Evolutionary conservation across 1,140 invertebrate species (phyloP), one percentile per base, ranked within the genome.

Genomic region (Zaprionus kolodkinae): DNA sequence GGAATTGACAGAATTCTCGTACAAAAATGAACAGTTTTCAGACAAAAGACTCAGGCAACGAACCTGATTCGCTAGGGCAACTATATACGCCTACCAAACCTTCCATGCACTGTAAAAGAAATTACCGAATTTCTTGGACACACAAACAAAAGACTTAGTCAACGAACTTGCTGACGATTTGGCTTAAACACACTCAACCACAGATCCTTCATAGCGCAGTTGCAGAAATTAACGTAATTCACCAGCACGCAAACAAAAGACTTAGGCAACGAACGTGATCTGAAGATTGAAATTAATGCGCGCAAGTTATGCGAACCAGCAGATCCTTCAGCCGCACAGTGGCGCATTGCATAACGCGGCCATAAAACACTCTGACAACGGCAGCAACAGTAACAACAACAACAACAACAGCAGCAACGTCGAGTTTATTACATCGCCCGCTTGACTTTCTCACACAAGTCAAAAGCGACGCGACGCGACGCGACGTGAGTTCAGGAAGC

Each of bases 401-500:
- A 50, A 45, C 17, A 48, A 11, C 45, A 48, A 50, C 45, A 50
- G 12, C 17, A 50, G 21, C 45, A 50, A 50, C 45, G 17, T 2
- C 15, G 45, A 21, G 17, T 25, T 87, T 88, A 87, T 87, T 77
- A 78, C 76, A 76, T 83, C 45, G 75, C 63, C 60, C 74, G 59
- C 56, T 82, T 45, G 84, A 88, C 85, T 87, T 89, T 87, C 84
- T 87, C 85, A 87, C 84, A 88, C 81, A 85, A 89, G 88, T 85
- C 81, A 85, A 64, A 43, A 68, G 71, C 52, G 68, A 63, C 21
- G 21, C 21, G 21, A 63, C 21, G 21, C 21, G 21, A 21, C 68
- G 54, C 64, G 56, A 63, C 68, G 54, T 52, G 56, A 71, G 77
- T 87, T 78, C 85, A 88, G 84, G 84, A 88, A 88, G 81, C 81